Conservation (phyloP, 2,888 invertebrate species). For the Drosophila mayaguana region DNA sequence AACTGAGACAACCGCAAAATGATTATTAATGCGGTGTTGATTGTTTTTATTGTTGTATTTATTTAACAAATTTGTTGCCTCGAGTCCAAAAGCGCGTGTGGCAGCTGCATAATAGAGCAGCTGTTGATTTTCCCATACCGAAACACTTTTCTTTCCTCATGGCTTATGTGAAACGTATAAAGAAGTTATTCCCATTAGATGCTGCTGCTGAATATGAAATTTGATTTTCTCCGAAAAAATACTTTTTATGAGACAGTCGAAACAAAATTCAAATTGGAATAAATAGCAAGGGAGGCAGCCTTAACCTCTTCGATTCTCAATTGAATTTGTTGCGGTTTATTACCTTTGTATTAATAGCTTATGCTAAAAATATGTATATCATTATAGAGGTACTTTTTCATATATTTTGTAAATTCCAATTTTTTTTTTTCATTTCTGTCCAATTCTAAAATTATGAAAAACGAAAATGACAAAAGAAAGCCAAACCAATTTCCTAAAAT, state of each 20-base stretch:
- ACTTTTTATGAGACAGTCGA: neutral
- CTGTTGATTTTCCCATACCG: constrained; percentile 22
- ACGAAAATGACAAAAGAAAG: neutral
- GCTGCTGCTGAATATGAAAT: constrained; percentile 54
- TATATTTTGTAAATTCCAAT: too few relatives aligned
- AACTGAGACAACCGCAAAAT: constrained; percentile 56
- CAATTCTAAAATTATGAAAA: neutral
- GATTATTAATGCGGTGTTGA: constrained; percentile 56
- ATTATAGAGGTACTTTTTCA: too few relatives aligned
- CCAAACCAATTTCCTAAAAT: neutral
- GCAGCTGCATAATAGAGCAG: constrained; percentile 37
- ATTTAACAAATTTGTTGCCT: constrained; percentile 18
- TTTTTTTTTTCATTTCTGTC: neutral
- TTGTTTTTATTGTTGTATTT: constrained; percentile 18
- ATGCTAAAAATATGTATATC: too few relatives aligned
- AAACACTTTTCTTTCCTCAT: constrained; percentile 16
- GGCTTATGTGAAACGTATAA: constrained; percentile 30
- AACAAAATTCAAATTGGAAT: neutral
- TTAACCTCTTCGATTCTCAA: too few relatives aligned
- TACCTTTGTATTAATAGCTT: too few relatives aligned
- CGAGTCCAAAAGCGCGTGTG: constrained; percentile 31
- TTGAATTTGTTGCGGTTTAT: too few relatives aligned
- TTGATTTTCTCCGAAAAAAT: constrained; percentile 5
- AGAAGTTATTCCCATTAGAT: constrained; percentile 29
- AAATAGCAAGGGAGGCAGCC: too few relatives aligned